These are phyloP conservation scores for Megaustenia siamemsis DNA, from an alignment of 2,888 invertebrate genomes.

Conservation along the genomic window DNA sequence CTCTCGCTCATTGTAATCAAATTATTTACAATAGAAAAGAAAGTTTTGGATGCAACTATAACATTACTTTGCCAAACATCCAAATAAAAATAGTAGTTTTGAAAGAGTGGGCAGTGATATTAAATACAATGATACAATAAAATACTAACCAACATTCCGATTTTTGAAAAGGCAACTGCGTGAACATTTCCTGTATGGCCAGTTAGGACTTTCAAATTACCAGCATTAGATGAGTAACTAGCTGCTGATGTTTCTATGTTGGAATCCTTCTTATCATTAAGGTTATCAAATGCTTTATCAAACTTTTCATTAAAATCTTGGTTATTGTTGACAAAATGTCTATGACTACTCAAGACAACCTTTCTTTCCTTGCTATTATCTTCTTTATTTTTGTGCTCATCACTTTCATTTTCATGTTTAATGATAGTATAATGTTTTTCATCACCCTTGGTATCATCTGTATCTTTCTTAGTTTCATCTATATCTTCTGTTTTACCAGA, in stretches of 20 bases:
- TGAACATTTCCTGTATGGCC: conserved; percentile 78
- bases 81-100: too few relatives aligned
- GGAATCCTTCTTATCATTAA: not conserved
- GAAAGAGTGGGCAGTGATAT: not conserved
- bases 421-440: too few relatives aligned
- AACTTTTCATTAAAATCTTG: not conserved
- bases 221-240: conserved; percentile 40
- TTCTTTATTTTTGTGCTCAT: not conserved
- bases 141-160: conserved; percentile 77
- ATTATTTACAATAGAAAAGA: too few relatives aligned
- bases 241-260: too few relatives aligned
- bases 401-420: too few relatives aligned
- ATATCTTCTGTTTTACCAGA: not conserved
- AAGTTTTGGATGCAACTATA: too few relatives aligned
- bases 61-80: too few relatives aligned
- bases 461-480: not conserved
- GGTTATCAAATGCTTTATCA: not conserved
- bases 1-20: too few relatives aligned
- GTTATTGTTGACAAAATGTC: not conserved
- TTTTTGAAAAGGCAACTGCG: conserved; percentile 76
- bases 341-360: not conserved
- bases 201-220: conserved; percentile 40
- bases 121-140: too few relatives aligned
- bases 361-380: not conserved
- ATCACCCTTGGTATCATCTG: not conserved